Conservation (phyloP, 2,113 vertebrate genomes). For the Antigone vipio region DNA sequence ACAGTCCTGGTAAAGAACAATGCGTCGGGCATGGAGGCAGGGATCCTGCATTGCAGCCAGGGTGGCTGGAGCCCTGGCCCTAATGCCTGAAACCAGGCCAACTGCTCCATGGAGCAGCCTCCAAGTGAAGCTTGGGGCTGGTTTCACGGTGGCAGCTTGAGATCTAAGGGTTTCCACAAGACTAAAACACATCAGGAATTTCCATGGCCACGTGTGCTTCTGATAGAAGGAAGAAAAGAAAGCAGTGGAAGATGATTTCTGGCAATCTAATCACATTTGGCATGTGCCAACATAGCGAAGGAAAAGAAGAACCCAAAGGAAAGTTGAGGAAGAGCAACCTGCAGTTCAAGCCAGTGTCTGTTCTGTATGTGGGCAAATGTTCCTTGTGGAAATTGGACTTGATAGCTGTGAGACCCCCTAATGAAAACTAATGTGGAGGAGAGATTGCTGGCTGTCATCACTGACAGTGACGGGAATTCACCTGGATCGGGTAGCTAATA, state of each 20-base stretch:
- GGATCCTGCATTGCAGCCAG: neutral
- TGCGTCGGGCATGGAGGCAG: neutral
- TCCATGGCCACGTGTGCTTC: accelerated
- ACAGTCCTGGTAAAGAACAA: neutral
- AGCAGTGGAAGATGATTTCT: neutral
- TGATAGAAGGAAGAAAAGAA: neutral
- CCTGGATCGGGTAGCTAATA: accelerated
- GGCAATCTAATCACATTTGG: neutral
- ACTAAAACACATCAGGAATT: neutral
- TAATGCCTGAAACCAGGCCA: neutral
- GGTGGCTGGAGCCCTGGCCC: neutral
- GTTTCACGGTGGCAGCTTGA: neutral
- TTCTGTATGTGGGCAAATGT: neutral
- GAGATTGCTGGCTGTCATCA: neutral
- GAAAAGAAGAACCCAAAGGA: neutral
- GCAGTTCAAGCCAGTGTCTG: neutral
- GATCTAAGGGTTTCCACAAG: neutral
- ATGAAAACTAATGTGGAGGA: neutral
- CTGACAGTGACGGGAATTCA: too few species aligned
- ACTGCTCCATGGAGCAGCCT: neutral
- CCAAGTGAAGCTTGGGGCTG: neutral
- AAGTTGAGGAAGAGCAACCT: neutral
- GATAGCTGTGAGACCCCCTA: neutral
- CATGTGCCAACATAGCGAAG: accelerated
- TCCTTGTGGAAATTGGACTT: neutral